These are phyloP conservation scores for Sphaerodactylus townsendi DNA, from an alignment of 2,113 vertebrate species.

Conservation along the genomic window DNA sequence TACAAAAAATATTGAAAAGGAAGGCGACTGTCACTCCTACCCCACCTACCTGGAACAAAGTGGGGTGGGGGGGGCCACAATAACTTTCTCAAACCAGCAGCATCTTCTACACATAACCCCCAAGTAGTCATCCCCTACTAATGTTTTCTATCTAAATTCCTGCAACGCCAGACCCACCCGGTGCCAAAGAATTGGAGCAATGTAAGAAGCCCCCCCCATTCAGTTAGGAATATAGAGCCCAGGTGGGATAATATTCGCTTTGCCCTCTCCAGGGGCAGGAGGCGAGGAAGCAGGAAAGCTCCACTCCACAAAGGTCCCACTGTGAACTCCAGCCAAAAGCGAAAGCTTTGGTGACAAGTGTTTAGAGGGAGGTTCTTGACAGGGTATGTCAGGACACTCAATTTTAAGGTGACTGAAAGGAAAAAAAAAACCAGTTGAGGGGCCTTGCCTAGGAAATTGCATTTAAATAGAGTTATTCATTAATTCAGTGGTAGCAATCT, in stretches of 20 bases:
- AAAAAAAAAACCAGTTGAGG: not conserved
- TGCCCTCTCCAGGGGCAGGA: no score
- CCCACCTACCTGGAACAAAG: not conserved
- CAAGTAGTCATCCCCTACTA: not conserved
- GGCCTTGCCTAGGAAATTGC: no score
- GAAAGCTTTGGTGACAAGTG: not conserved
- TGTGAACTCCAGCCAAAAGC: not conserved
- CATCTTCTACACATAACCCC: no score
- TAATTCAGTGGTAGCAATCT: no score
- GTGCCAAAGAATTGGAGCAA: not conserved
- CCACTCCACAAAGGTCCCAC: no score
- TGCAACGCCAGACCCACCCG: no score
- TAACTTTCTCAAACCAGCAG: no score
- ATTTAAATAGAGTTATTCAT: no score
- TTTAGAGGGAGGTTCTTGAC: fast-evolving
- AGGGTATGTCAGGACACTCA: not conserved
- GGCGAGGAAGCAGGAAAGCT: no score
- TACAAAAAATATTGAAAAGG: no score
- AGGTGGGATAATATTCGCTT: not conserved
- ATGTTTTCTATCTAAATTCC: not conserved
- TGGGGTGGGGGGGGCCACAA: no score
- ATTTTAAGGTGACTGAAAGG: not conserved
- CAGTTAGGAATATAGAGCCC: not conserved
- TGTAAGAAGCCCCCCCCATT: not conserved
- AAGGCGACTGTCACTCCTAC: not conserved